A percentile compares a stretch with the other conserved stretches of the same genome.
Evolutionary conservation across 2,888 invertebrate species (phyloP).

Genomic region (Drosophila buzzatii): DNA sequence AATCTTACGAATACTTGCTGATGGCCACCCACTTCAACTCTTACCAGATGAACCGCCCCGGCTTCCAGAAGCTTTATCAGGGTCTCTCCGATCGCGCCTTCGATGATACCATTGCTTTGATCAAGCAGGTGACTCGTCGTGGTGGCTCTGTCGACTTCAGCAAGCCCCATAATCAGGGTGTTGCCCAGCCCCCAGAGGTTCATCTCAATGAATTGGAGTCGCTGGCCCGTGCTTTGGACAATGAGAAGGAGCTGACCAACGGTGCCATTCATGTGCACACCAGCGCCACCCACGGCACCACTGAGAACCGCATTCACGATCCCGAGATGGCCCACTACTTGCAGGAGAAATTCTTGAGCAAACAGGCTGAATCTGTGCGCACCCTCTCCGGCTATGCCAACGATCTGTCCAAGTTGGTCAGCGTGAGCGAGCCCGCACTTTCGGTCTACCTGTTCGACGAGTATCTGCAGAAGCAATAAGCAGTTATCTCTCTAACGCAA

Average conservation of each 20-base stretch:
- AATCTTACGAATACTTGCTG: constrained; percentile 91
- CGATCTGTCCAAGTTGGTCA: constrained; percentile 89
- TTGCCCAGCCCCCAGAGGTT: constrained; percentile 46
- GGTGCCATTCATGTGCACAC: constrained; percentile 90
- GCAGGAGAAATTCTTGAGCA: constrained; percentile 91
- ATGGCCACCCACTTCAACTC: constrained; percentile 92
- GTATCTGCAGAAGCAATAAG: constrained; percentile 84
- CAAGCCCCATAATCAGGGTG: constrained; percentile 59
- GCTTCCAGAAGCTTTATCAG: constrained; percentile 91
- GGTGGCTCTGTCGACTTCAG: constrained; percentile 88
- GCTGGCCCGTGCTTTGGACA: constrained; percentile 91
- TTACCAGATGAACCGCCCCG: constrained; percentile 90
- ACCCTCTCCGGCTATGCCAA: constrained; percentile 90
- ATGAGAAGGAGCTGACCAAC: constrained; percentile 89
- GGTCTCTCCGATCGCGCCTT: constrained; percentile 91
- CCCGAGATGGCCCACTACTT: constrained; percentile 91
- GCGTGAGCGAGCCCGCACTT: constrained; percentile 87
- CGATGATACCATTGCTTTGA: constrained; percentile 90
- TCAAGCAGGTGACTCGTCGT: constrained; percentile 91
- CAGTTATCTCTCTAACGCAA: constrained; percentile 24
- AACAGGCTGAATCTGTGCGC: constrained; percentile 89
- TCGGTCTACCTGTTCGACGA: constrained; percentile 92
- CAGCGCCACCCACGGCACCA: constrained; percentile 86
- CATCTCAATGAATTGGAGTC: constrained; percentile 88
- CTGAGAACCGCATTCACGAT: constrained; percentile 85